Base-by-base conservation (phyloP, 2,888 invertebrate genomes). In the Plusia festucae region DNA sequence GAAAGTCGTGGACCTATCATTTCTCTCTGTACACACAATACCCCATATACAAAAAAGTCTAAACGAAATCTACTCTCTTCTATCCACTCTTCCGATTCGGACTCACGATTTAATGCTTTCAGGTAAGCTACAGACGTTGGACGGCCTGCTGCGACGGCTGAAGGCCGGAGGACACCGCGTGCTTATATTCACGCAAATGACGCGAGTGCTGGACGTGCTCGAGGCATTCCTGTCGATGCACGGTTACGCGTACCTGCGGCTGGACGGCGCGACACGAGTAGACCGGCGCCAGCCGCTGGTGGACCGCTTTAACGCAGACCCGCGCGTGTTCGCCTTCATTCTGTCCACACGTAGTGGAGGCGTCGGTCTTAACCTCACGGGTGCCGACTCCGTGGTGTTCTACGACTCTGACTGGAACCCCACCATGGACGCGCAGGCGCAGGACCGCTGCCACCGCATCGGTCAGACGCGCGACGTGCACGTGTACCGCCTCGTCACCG, bases 331-430 rank as follows among this genome's bases (percentile, higher is more conserved):
- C 95, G 98, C 97, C 85, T 99, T 99, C 93, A 99, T 99, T 87
- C 95, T 99, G 79, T 99, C 99, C 4, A 99, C 99, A 57, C 97
- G 99, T 67, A 99, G 99, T 61, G 99, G 99, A 84, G 99, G 99
- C 85, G 97, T 99, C 53, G 99, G 99, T 62, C 98, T 99, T 56
- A 99, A 99, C 96, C 96, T 99, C 79, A 99, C 99, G 34, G 99
- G 99, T 77, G 99, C 99, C 53, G 99, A 99, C 95, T 98, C 99
- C 82, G 99, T 99, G 80, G 98, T 99, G 90, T 99, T 99, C 95
- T 99, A 99, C 93, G 99, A 99, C 95, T 99, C 99, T 72, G 99
- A 99, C 95, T 99, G 99, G 99, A 99, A 99, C 96, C 99, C 99
- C 58, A 99, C 99, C 6, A 99, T 99, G 99, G 99, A 99, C 95